Base-by-base conservation (phyloP, 2,113 vertebrate genomes). In the Ochotona princeps region DNA sequence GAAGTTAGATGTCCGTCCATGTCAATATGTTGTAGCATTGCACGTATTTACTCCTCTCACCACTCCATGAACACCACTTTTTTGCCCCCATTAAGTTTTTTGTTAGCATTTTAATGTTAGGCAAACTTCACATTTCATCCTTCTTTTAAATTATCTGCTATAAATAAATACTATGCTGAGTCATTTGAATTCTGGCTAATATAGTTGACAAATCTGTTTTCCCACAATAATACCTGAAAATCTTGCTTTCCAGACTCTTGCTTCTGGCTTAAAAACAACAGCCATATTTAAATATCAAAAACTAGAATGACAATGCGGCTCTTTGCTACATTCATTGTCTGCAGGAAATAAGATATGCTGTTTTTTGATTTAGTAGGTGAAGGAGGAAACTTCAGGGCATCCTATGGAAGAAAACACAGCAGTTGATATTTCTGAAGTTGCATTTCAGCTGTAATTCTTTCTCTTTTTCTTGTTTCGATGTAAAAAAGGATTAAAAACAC, bases 141-240 rank as follows among this genome's bases (percentile, higher is more conserved):
- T 69, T 72, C 65, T 14, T 90, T 51, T 72, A 83, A 72, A 25
- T 69, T 92, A 96, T 82, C 75, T 73, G 23, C 47, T 83, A n/a
- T 63, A 93, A 83, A n/a, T 63, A 93, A 86, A 83, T 89, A 49
- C 44, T 74, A 26, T 60, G 18, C 21, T 73, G 75, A 95, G 11
- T 86, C 83, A 73, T 84, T 75, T 63, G 51, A 92, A 5, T n/a
- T 81, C 89, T 87, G 61, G 7, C 49, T 44, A 23, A 2, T 80
- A 54, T 73, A 85, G 30, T n/a, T 51, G 76, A 81, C 9, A 81
- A 92, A 69, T 73, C 44, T 0, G 0, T 57, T 49, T 89, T 95
- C 23, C 87, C 74, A 11, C 32, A 85, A 26, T 73, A 84, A 84
- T 54, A 74, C 51, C 51, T 7, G 13, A 83, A 89, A 86, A 7